phyloP scores from a whole-genome alignment of 2,888 invertebrate genomes.

The Strigamia transsilvanica region DNA sequence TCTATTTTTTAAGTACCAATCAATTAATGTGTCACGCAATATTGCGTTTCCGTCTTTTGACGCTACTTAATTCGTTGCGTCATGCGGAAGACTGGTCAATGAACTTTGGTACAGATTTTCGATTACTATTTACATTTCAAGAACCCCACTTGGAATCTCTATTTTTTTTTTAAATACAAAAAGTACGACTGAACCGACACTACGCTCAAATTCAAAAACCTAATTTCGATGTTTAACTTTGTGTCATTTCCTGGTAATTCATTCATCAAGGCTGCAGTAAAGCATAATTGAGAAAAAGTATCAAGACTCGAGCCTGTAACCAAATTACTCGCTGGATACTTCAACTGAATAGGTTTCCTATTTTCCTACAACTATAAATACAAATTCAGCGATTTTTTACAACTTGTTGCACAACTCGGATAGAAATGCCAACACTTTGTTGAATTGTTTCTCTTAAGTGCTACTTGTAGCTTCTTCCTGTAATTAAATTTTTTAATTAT shows the following conservation, averaged over 20 bases:
- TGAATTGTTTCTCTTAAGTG: too few species aligned
- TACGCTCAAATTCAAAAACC: slow-evolving; percentile 51
- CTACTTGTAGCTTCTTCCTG: too few species aligned
- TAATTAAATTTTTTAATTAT: too few species aligned
- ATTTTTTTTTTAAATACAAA: background rate
- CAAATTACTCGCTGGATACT: background rate
- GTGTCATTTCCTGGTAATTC: slow-evolving; percentile 19
- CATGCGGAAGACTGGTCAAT: slow-evolving; percentile 6
- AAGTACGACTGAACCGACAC: background rate
- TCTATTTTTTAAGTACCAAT: slow-evolving; percentile 48
- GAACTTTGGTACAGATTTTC: background rate
- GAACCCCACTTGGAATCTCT: too few species aligned
- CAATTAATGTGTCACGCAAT: background rate
- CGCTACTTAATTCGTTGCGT: background rate
- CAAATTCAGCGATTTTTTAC: background rate
- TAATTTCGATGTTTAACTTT: background rate
- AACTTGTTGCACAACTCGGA: background rate
- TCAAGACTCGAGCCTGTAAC: background rate
- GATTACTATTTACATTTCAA: background rate
- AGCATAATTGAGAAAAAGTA: background rate
- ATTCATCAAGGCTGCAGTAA: slow-evolving; percentile 6
- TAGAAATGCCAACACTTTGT: too few species aligned
- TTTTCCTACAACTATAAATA: background rate
- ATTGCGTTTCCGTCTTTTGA: background rate
- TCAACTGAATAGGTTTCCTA: background rate